Conservation (phyloP, 2,888 invertebrate species). For the Ceratothoa steindachneri region DNA sequence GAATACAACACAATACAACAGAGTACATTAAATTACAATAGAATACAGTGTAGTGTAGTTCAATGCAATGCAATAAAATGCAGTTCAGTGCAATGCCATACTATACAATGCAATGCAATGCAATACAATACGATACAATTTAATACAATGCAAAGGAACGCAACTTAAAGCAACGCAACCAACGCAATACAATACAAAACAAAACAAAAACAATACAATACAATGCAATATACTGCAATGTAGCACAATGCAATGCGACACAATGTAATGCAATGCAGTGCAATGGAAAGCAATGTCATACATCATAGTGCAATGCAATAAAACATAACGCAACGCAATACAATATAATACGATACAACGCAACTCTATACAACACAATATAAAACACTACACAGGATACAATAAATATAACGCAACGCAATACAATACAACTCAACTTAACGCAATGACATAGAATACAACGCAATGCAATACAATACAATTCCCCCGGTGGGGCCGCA, state of each 20-base stretch:
- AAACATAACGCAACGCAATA: neutral
- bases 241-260: neutral
- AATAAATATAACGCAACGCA: neutral
- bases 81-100: too few relatives aligned
- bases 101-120: too few relatives aligned
- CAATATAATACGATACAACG: neutral
- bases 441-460: neutral
- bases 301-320: neutral
- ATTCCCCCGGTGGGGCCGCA: neutral
- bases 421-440: neutral
- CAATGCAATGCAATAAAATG: too few relatives aligned
- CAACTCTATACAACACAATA: conserved; percentile 1
- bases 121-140: too few relatives aligned
- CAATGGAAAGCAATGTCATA: neutral
- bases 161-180: neutral
- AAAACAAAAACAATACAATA: too few relatives aligned
- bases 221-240: too few relatives aligned
- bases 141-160: neutral
- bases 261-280: neutral
- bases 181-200: too few relatives aligned
- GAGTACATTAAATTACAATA: too few relatives aligned
- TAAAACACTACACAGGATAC: neutral
- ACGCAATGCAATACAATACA: neutral
- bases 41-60: too few relatives aligned
- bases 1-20: too few relatives aligned